Conservation (phyloP, 2,113 vertebrate genomes). For the Paramisgurnus dabryanus region DNA sequence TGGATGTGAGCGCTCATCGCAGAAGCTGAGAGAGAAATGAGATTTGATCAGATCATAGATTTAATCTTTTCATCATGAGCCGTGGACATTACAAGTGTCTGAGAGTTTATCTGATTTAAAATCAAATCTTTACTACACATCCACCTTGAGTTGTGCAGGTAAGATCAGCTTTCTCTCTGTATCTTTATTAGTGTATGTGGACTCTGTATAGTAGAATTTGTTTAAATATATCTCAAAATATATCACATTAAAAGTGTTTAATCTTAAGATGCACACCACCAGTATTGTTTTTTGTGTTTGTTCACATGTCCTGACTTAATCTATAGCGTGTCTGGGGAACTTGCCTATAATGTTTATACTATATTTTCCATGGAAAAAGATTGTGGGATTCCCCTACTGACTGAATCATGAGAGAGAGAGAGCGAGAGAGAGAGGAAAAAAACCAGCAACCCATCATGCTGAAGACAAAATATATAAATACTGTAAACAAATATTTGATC, state of each 20-base stretch:
- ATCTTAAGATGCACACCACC: too few species aligned
- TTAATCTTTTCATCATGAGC: not conserved
- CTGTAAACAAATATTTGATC: not conserved
- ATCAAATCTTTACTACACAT: not conserved
- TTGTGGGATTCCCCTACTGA: conserved; percentile 1
- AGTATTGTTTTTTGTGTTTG: too few species aligned
- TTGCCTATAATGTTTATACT: not conserved
- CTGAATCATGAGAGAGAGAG: not conserved
- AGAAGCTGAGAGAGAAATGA: not conserved
- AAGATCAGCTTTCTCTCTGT: not conserved
- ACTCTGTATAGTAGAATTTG: not conserved
- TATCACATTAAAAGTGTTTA: too few species aligned
- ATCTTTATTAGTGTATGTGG: not conserved
- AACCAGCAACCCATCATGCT: not conserved
- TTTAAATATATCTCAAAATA: not conserved
- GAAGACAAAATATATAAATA: not conserved
- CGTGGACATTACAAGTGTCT: not conserved
- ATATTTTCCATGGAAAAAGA: not conserved
- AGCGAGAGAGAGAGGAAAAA: not conserved
- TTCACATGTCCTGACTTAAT: too few species aligned
- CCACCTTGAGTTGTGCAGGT: not conserved
- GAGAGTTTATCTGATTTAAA: not conserved
- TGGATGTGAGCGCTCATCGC: not conserved
- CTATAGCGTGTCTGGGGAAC: too few species aligned
- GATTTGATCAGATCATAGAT: not conserved